These are phyloP conservation scores for Astropecten irregularis DNA, from an alignment of 53 echinoderm and acorn worm genomes.

Conservation along the genomic window DNA sequence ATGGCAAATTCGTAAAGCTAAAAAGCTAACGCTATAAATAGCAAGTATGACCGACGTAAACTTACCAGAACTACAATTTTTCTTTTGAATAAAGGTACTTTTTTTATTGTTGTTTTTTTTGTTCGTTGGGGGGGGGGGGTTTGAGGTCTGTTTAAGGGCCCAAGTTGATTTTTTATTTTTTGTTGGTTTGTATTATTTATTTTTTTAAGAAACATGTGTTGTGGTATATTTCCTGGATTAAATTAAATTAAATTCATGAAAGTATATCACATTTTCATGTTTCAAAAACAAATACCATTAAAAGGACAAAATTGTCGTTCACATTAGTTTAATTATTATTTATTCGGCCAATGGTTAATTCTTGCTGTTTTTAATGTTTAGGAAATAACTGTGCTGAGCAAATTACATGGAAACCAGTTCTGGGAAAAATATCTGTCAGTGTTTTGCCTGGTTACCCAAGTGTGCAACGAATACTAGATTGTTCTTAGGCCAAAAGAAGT, in stretches of 20 bases:
- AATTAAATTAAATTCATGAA: conserved; percentile 5
- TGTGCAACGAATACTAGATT: conserved; percentile 11
- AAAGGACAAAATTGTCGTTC: conserved; percentile 4
- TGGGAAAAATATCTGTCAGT: neutral
- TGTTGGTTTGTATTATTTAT: neutral
- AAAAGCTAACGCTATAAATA: neutral
- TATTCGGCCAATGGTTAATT: neutral
- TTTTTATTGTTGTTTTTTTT: neutral
- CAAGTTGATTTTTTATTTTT: neutral
- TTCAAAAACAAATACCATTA: conserved; percentile 14
- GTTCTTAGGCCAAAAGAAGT: conserved; percentile 7
- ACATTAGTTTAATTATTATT: neutral
- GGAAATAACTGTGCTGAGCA: neutral
- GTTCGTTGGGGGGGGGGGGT: neutral
- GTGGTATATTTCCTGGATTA: conserved; percentile 3
- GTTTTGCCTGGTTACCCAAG: conserved; percentile 1
- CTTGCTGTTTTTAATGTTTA: conserved; percentile 7
- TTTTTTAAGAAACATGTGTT: neutral
- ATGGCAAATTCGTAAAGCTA: conserved; percentile 1
- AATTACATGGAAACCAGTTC: conserved; percentile 1
- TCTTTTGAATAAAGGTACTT: neutral
- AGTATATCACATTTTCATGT: neutral
- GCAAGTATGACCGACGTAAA: neutral
- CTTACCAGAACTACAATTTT: conserved; percentile 4
- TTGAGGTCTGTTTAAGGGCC: too few species aligned